A percentile compares a stretch with the other conserved stretches of the same genome.
Evolutionary conservation across 2,797 vertebrate genomes (phyloP).

Genomic region (Clarias laeviceps): DNA sequence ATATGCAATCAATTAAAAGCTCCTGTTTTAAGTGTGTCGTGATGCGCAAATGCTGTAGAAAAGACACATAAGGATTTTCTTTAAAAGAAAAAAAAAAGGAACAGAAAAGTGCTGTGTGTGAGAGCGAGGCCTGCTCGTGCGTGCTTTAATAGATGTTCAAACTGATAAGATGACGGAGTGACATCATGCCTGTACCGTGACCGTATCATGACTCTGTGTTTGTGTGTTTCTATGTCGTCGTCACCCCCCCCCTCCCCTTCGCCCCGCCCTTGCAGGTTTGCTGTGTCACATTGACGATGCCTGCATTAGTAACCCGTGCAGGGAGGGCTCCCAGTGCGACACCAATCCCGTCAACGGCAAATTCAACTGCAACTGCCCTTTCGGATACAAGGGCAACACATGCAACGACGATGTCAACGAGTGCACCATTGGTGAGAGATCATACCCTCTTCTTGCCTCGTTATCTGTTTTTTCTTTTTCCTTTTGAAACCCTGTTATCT

Average conservation of each 20-base stretch:
- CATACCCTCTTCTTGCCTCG: too few species aligned
- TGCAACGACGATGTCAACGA: slow-evolving; percentile 79
- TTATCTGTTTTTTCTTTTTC: background rate
- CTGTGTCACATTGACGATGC: slow-evolving; percentile 80
- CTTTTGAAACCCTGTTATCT: too few species aligned
- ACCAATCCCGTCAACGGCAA: slow-evolving; percentile 82
- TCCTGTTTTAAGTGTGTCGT: too few species aligned
- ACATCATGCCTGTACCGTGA: background rate
- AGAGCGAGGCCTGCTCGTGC: background rate
- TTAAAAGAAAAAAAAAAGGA: too few species aligned
- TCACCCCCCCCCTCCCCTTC: background rate
- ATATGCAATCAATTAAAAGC: too few species aligned
- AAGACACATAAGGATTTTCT: background rate
- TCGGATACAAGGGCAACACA: slow-evolving; percentile 76
- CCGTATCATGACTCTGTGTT: background rate
- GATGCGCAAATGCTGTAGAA: background rate
- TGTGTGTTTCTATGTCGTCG: slow-evolving; percentile 16
- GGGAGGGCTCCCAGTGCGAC: slow-evolving; percentile 79
- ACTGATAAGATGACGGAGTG: background rate
- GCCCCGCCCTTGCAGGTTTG: slow-evolving; percentile 66
- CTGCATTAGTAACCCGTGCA: slow-evolving; percentile 81
- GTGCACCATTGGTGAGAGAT: slow-evolving; percentile 77
- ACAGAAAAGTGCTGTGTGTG: background rate
- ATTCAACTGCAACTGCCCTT: slow-evolving; percentile 81
- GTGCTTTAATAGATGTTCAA: background rate